Base-by-base conservation (phyloP, 2,888 invertebrate genomes). In the Ectemnius cavifrons region DNA sequence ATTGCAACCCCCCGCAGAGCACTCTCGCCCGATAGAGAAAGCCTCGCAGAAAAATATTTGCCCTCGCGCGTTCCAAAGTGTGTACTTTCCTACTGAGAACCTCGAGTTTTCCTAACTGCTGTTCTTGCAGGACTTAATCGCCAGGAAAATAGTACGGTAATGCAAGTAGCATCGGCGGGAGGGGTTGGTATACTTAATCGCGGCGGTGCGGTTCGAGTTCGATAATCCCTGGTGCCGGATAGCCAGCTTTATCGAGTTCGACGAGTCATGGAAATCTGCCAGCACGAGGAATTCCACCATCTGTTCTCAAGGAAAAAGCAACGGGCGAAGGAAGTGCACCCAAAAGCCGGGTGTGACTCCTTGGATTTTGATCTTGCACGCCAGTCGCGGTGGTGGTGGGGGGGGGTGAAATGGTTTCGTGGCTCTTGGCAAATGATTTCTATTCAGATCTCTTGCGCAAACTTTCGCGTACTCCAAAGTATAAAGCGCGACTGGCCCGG, bases 211-310 rank as follows among this genome's bases (percentile, higher is more conserved):
- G 52, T 6, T 52, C 11, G 16, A 52, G 52, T 52, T 52, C 52
- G 52, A 52, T 52, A 52, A 52, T 52, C 52, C 52, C 52, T 16
- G 14, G 23, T 23, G 23, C 23, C 23, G 4, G 16, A 52, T 52
- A 14, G 52, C 52, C 52, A 52, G n/a, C 52, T 52, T 52, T 52
- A 52, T 52, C 52, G 52, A 52, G 52, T 52, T 52, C 52, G 52
- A 52, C 16, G 52, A 52, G 52, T 52, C 52, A 52, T 52, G 52
- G 52, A 52, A 52, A 52, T 52, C 16, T 52, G 52, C 52, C 52
- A 52, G 52, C 52, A 2, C 4, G 1, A 37, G 16, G 52, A 52
- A 52, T 52, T 14, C 16, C 1, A 16, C 52, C 52, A 52, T 52
- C 52, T 52, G 52, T 13, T 52, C 16, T 4, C 0, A 14, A 14